Base-by-base conservation (phyloP, 2,888 invertebrate species). In the Drosophila recens region DNA sequence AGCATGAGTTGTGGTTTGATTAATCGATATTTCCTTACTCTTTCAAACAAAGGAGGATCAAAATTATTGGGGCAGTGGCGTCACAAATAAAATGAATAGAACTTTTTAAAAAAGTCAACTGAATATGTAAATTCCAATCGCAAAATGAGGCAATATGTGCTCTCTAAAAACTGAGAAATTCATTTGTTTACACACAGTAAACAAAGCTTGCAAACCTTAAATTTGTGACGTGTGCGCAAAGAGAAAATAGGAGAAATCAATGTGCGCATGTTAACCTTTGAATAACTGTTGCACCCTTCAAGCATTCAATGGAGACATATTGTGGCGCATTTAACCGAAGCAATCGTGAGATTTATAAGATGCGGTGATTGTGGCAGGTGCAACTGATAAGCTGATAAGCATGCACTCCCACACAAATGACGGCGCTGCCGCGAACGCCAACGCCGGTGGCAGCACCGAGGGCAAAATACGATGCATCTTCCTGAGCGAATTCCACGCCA, bases 401-500 rank as follows among this genome's bases (percentile, higher is more conserved):
- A 87, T 82, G 87, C 76, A 87, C 46, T 51, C 80, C 38, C 85
- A 84, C 53, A 52, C 74, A 45, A 85, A 57, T 45, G 86, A 83
- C 33, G 53, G 61, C 45, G 67, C 62, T 9, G 38, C 43, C 20
- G 78, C 45, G 10, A 52, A 23, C 23, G 77, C 42, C 10, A 51
- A 23, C 34, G 95, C 95, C 86, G 95, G 95, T 4, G 95, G 95
- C 77, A 95, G 94, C 10, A 94, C 95, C 54, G 96, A 96, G 90
- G 96, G 96, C 5, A 95, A 95, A 8, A 96, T 97, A 75, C 94
- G 96, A 58, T 97, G 97, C 87, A 97, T 97, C 92, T 97, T 97
- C 91, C 94, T 97, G 40, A 96, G 96, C 67, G 95, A 96, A 89
- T 96, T 96, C 87, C 96, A 96, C 91, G 95, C 95, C 2, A 95